Percentiles rank a stretch among this genome's conserved stretches.
Evolutionary conservation across 2,113 vertebrate genomes (phyloP).

Genomic region (Anarhynchus alexandrinus): DNA sequence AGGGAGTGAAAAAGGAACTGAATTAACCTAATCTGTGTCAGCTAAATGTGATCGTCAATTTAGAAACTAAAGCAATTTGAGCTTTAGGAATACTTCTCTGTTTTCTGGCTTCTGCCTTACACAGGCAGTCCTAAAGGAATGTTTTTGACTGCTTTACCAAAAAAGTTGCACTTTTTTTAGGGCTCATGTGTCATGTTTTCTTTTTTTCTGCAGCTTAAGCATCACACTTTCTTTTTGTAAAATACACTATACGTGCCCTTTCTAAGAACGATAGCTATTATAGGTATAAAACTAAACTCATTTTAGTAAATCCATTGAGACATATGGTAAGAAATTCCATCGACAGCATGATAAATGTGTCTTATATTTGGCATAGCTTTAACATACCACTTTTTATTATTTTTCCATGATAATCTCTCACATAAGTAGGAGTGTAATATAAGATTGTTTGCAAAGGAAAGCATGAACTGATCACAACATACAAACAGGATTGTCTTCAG

Average conservation of each 20-base stretch:
- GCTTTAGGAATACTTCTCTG: background rate
- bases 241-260: background rate
- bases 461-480: conserved; percentile 10
- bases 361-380: conserved; percentile 29
- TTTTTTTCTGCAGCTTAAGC: background rate
- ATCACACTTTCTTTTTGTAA: background rate
- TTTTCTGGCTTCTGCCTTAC: background rate
- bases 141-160: background rate
- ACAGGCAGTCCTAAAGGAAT: background rate
- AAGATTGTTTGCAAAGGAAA: conserved; percentile 16
- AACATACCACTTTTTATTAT: conserved; percentile 42
- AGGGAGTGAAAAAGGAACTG: background rate
- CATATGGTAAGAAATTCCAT: conserved; percentile 18
- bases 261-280: background rate
- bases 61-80: background rate
- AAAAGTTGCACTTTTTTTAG: background rate
- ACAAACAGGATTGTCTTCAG: background rate
- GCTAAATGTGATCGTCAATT: background rate
- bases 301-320: background rate
- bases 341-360: conserved; percentile 35
- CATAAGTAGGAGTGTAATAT: background rate
- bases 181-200: background rate
- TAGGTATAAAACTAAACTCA: background rate
- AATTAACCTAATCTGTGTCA: background rate
- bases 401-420: conserved; percentile 1